These are phyloP conservation scores for Muscidifurax raptorellus DNA, from an alignment of 1,140 invertebrate species.

Conservation along the genomic window DNA sequence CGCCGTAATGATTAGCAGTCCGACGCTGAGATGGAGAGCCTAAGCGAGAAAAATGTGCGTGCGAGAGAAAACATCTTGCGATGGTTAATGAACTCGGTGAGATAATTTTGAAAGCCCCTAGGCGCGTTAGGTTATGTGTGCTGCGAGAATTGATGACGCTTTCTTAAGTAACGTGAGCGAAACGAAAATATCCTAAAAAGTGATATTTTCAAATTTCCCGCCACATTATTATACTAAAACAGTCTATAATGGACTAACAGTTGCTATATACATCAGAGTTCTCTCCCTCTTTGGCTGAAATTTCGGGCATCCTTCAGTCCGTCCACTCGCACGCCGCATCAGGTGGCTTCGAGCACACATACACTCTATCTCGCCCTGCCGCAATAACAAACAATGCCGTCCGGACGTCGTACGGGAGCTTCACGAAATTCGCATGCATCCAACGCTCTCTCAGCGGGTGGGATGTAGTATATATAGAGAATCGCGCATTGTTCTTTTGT, in stretches of 20 bases:
- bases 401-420: background rate
- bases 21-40: background rate
- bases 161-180: no score
- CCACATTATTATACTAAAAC: background rate
- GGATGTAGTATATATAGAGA: background rate
- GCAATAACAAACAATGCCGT: background rate
- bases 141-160: no score
- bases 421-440: slow-evolving; percentile 10
- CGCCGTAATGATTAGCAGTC: background rate
- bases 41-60: background rate
- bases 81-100: background rate
- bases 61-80: no score
- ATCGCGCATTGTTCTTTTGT: slow-evolving; percentile 40
- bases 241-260: background rate
- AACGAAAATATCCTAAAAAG: no score
- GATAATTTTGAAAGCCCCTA: background rate
- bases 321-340: background rate
- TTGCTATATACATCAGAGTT: background rate
- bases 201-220: no score
- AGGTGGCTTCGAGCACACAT: background rate
- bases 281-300: background rate
- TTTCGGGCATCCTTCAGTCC: background rate
- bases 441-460: background rate
- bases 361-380: background rate
- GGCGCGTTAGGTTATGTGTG: no score